Base-by-base conservation (phyloP, 1,140 invertebrate species). In the Ceratina australensis region DNA sequence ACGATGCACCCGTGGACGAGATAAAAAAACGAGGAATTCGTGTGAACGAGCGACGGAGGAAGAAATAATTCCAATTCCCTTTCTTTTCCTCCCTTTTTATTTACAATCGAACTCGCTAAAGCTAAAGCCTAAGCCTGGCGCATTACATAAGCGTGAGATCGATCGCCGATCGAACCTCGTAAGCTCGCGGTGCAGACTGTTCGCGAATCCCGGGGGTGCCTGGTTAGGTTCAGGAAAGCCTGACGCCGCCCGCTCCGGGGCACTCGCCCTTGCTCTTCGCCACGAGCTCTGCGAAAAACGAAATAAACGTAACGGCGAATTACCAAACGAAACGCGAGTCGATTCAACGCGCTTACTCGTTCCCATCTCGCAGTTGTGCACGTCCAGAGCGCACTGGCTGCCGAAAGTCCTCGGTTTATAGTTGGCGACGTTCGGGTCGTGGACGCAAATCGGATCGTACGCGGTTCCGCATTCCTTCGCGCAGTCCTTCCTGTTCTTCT, bases 361-460 rank as follows among this genome's bases (percentile, higher is more conserved):
- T 85, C 88, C 90, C 82, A 83, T 88, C 52, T 91, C 89, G 64
- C 91, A 92, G 57, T 92, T 92, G 72, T 87, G 54, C 20, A 86
- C 78, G 20, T 92, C 88, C 52, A 92, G 59, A 12, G 81, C 83
- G 68, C 91, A 92, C 33, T 86, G 79, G 8, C 65, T 89, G 1
- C 87, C 89, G 57, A 92, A 92, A 8, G 87, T 88, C 67, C 82
- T 89, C 1, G 90, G 87, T 20, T 91, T 91, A 20, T 75, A 72
- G 22, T 15, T 86, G 1, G 74, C 24, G 50, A 91, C 82, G n/a
- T 79, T 61, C 5, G 90, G 90, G 72, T 91, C 90, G 63, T 91
- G 87, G 26, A 72, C 91, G 69, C 91, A 92, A 22, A 92, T 75
- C 18, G 91, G 91, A 24, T 91, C 86, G 63, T 88, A 89, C 59